Evolutionary conservation across 2,113 vertebrate species (phyloP), one percentile per base, ranked within the genome.

Genomic region (Zingel zingel): DNA sequence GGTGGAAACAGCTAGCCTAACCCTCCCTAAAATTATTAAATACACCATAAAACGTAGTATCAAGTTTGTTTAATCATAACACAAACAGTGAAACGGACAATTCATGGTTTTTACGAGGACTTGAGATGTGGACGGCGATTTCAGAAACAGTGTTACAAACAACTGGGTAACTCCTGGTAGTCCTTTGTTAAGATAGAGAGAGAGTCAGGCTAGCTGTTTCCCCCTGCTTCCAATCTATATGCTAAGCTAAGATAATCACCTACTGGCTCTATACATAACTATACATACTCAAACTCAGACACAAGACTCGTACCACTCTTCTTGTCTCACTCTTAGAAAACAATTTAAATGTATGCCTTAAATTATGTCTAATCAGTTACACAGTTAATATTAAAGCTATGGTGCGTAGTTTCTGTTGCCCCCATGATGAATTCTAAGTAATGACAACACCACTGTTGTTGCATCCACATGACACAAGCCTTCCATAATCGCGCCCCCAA

Each of bases 181-280:
- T 47, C 16, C 54, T 27, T 56, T n/a, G 21, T 14, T 2, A 57
- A 43, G 33, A 36, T 36, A 36, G 6, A 16, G 14, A 47, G 4
- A 48, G 16, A 51, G 25, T 6, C 21, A 47, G 2, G 36, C 36
- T 39, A 39, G 19, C 62, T 1, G 36, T 43, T 66, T 45, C 43
- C n/a, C 30, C 30, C 30, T 33, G 30, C 30, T 33, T 33, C 30
- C 30, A 66, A 43, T 15, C 43, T 25, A 9, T 19, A 62, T 39
- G 72, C 47, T 51, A 48, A 51, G 72, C 72, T 74, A 63, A 8
- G 72, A 58, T 51, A 74, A 39, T 12, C 6, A 2, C 58, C 59
- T 16, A 6, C 14, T 51, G 39, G 58, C 71, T 36, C 16, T 27
- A 21, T 5, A 30, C 27, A 30, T 30, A 30, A 2, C 27, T 30